Evolutionary conservation across 2,797 vertebrate species (phyloP), one percentile per base, ranked within the genome.

Genomic region (Pseudochromis fuscus): DNA sequence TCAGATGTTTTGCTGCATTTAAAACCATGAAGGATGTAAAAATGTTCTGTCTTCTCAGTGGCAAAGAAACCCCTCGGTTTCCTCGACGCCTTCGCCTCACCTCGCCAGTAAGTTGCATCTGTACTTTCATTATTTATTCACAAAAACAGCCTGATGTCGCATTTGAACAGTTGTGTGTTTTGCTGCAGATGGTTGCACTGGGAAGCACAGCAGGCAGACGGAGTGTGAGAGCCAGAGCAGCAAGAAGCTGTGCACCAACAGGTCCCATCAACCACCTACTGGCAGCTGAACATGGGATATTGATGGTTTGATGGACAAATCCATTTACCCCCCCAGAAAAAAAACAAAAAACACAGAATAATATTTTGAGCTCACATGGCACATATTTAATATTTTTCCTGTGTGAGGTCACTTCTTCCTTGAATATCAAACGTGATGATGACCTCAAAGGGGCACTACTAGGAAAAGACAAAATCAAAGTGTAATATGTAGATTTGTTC

Each of bases 1-100:
- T 0, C 0, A 5, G 27, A 6, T 40, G 31, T 59, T 4, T 62
- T 62, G 35, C 35, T 40, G 27, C 5, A n/a, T n/a, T n/a, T n/a
- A n/a, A n/a, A n/a, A n/a, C n/a, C n/a, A n/a, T n/a, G n/a, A n/a
- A n/a, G n/a, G n/a, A n/a, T n/a, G n/a, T n/a, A n/a, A n/a, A n/a
- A n/a, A n/a, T n/a, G n/a, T 71, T 77, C 60, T 88, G 67, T 87
- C 74, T 74, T 63, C 75, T 59, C 91, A 99, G 97, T 98, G 97
- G 97, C 96, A 96, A 80, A 89, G 83, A 81, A 93, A 87, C 66
- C 90, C 94, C 4, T 65, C 83, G 7, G 67, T 74, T 31, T 5
- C 33, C 73, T 37, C 45, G 3, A 7, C 33, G 0, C n/a, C 81
- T 3, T 57, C 85, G 50, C 30, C 62, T 40, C 64, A 28, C 38